phyloP scores from a whole-genome alignment of 2,113 vertebrate genomes.

The Eublepharis macularius region DNA sequence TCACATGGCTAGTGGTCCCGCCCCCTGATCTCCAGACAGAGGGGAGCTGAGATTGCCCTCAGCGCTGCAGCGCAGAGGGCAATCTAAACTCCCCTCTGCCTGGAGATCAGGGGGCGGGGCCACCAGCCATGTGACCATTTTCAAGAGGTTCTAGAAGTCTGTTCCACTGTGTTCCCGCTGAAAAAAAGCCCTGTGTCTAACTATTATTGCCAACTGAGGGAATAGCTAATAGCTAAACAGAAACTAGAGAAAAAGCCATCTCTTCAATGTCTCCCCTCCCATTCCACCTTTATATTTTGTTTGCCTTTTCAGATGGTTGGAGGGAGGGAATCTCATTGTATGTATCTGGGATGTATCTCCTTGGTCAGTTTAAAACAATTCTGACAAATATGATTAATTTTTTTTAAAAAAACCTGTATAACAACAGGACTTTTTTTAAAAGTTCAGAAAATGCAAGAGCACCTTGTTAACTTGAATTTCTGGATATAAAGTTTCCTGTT shows the following conservation, averaged over 20 bases:
- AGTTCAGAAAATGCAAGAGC: neutral
- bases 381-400: neutral
- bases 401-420: neutral
- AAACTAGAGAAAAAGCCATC: neutral
- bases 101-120: too few relatives aligned
- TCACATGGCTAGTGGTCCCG: too few relatives aligned
- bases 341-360: rapidly evolving
- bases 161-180: too few relatives aligned
- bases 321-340: neutral
- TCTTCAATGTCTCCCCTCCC: neutral
- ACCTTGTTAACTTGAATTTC: rapidly evolving
- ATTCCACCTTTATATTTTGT: rapidly evolving
- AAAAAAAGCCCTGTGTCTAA: too few relatives aligned
- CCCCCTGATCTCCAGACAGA: too few relatives aligned
- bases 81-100: too few relatives aligned
- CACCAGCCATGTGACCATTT: too few relatives aligned
- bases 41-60: too few relatives aligned
- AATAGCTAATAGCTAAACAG: neutral
- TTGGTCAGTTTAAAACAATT: neutral
- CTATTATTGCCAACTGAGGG: neutral
- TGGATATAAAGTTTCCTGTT: neutral
- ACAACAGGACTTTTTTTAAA: neutral
- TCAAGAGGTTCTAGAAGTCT: too few relatives aligned
- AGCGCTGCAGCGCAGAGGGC: too few relatives aligned
- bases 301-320: neutral